Percentiles rank a stretch among this genome's conserved stretches.
These are phyloP conservation scores for Sminthurinus aureus DNA, from an alignment of 2,888 invertebrate genomes.

Conservation along the genomic window DNA sequence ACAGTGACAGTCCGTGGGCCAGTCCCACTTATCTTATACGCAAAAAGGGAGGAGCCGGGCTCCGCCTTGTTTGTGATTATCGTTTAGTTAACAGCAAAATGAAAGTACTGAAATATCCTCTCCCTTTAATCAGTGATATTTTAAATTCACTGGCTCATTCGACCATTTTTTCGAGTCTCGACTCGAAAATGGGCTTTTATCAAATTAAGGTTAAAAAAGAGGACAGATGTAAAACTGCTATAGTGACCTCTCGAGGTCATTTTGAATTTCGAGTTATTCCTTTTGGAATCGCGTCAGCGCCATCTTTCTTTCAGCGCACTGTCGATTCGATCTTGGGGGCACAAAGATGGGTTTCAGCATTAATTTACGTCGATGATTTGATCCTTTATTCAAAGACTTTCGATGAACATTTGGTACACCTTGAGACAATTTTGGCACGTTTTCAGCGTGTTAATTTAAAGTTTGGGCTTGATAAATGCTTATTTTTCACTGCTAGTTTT, in stretches of 20 bases:
- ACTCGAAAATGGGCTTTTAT: neutral
- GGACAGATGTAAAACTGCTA: neutral
- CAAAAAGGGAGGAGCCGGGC: constrained; percentile 22
- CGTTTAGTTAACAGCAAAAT: neutral
- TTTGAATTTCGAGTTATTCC: constrained; percentile 10
- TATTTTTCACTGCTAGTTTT: neutral
- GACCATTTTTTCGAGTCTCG: neutral
- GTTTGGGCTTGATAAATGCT: constrained; percentile 7
- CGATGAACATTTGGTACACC: neutral
- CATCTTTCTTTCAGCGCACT: constrained; percentile 16
- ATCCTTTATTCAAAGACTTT: neutral
- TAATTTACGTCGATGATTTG: constrained; percentile 22
- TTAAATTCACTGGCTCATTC: neutral
- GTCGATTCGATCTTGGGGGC: constrained; percentile 9
- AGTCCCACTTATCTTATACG: constrained; percentile 9
- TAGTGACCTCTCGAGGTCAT: constrained; percentile 16
- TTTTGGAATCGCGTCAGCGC: neutral
- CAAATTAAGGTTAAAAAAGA: constrained; percentile 22
- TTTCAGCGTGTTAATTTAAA: neutral
- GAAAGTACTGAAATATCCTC: constrained; percentile 2
- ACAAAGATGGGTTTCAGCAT: neutral
- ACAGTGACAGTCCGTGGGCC: constrained; percentile 13
- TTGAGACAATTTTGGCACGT: neutral
- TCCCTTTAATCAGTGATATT: constrained; percentile 11
- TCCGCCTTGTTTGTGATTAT: constrained; percentile 7